Conservation (phyloP, 2,888 invertebrate species). For the Luffia ferchaultella region DNA sequence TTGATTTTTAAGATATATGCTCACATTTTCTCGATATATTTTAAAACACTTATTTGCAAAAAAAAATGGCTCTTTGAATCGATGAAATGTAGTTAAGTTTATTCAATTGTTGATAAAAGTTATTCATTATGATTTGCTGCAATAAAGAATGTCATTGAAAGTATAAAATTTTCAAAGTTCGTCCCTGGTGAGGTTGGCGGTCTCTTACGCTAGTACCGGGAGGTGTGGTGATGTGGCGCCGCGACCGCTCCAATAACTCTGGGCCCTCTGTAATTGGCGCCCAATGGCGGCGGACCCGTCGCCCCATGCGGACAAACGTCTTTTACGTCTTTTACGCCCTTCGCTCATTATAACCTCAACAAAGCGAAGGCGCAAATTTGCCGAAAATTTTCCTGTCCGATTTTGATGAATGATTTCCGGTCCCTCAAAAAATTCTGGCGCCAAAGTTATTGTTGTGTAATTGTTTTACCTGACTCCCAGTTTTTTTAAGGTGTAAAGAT, state of each 20-base stretch:
- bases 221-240: background rate
- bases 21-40: too few relatives aligned
- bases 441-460: constrained; percentile 12
- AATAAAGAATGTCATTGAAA: too few relatives aligned
- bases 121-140: too few relatives aligned
- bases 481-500: constrained; percentile 16
- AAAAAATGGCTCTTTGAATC: too few relatives aligned
- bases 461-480: constrained; percentile 22
- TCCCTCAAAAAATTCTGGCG: constrained; percentile 5
- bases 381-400: background rate
- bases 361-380: background rate
- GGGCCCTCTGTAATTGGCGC: background rate
- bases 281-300: background rate
- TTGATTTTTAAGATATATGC: too few relatives aligned
- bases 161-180: too few relatives aligned
- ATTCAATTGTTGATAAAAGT: too few relatives aligned
- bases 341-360: background rate
- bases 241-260: background rate
- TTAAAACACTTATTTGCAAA: too few relatives aligned
- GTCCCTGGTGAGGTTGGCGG: too few relatives aligned
- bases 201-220: too few relatives aligned
- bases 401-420: background rate
- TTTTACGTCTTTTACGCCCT: background rate
- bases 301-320: background rate
- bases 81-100: too few relatives aligned